Percentiles rank a stretch among this genome's conserved stretches.
Conservation (phyloP, 2,797 vertebrate species). For the Oreochromis mossambicus region DNA sequence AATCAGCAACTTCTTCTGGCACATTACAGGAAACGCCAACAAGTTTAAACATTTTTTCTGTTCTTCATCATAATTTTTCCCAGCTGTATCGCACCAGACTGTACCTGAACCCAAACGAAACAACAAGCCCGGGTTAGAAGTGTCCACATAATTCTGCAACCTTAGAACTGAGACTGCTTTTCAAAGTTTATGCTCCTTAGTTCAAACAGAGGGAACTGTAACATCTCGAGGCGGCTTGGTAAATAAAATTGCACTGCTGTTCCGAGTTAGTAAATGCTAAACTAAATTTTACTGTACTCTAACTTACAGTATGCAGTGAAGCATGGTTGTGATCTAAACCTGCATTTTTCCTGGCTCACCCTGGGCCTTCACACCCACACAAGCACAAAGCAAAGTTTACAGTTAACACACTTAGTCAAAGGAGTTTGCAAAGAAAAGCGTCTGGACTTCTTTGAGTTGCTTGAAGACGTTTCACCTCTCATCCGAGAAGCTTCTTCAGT, state of each 20-base stretch:
- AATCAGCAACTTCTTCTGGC: neutral
- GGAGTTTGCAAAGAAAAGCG: no score
- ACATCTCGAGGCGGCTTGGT: neutral
- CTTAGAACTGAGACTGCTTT: fast-evolving
- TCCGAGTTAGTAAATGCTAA: neutral
- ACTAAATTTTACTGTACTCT: neutral
- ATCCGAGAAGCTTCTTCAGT: no score
- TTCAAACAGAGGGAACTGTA: neutral
- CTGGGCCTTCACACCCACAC: neutral
- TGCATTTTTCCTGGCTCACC: neutral
- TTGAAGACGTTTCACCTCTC: no score
- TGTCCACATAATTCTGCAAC: neutral
- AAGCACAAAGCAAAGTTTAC: neutral
- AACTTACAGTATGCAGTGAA: neutral
- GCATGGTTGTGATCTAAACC: neutral
- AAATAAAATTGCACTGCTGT: neutral
- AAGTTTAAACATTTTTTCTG: neutral
- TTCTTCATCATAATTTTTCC: fast-evolving
- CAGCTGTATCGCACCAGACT: neutral
- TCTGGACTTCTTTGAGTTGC: no score
- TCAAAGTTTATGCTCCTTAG: no score
- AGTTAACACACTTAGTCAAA: neutral
- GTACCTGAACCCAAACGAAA: neutral
- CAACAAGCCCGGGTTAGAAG: neutral
- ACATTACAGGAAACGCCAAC: fast-evolving